phyloP scores from a whole-genome alignment of 23 tunicate genomes.

The Phallusia fumigata region DNA sequence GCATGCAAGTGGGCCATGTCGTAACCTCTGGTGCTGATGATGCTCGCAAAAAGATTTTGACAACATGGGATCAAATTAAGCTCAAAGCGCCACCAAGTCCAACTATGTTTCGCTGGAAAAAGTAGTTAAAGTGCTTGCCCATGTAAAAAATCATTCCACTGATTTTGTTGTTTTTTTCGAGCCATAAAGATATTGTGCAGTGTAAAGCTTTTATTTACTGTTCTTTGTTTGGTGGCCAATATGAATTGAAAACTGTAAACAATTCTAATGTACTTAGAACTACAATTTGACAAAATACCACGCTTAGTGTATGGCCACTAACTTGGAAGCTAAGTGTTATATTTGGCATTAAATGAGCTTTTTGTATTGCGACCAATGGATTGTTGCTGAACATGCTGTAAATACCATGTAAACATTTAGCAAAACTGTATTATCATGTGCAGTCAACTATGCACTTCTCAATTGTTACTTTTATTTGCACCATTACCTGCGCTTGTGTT shows the following conservation, averaged over 20 bases:
- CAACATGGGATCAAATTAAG: slow-evolving; percentile 44
- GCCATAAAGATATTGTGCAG: too few relatives aligned
- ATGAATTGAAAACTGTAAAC: too few relatives aligned
- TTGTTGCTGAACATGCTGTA: background rate
- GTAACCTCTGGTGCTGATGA: slow-evolving; percentile 52
- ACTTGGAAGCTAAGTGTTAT: too few relatives aligned
- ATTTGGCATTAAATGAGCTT: too few relatives aligned
- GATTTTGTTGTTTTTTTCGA: too few relatives aligned
- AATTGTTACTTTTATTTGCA: background rate
- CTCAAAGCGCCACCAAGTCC: slow-evolving; percentile 21
- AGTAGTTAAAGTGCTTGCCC: background rate
- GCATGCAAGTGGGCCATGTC: slow-evolving; percentile 39
- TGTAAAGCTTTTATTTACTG: too few relatives aligned
- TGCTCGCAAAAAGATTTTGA: slow-evolving; percentile 41
- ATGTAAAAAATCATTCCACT: too few relatives aligned
- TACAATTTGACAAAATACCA: too few relatives aligned
- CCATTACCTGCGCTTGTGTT: background rate
- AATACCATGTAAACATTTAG: background rate
- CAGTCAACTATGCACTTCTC: slow-evolving; percentile 2
- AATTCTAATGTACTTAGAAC: too few relatives aligned
- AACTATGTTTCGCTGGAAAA: slow-evolving; percentile 31
- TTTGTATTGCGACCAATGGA: too few relatives aligned
- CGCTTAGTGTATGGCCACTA: too few relatives aligned
- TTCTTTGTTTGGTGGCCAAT: too few relatives aligned
- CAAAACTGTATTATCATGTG: background rate